phyloP scores from a whole-genome alignment of 2,113 vertebrate genomes.

The Gobio gobio region DNA sequence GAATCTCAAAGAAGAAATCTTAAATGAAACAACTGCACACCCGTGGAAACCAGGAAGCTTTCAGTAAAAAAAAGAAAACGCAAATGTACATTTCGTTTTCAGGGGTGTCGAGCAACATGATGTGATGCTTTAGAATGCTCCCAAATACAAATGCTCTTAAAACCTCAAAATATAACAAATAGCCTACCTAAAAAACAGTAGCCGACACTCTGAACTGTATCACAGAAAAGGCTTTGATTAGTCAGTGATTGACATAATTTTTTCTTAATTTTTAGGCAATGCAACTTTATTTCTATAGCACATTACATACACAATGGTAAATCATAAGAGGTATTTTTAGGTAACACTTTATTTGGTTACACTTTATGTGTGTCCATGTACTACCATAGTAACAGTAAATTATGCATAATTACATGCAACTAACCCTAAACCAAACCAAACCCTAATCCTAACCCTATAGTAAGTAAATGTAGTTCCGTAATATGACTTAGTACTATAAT shows the following conservation, averaged over 20 bases:
- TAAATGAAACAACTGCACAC: background rate
- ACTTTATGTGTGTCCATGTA: too few species aligned
- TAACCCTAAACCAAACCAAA: too few species aligned
- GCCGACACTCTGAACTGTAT: background rate
- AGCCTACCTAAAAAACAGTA: background rate
- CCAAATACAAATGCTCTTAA: conserved; percentile 10
- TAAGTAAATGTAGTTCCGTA: too few species aligned
- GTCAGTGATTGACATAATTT: background rate
- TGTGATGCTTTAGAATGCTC: background rate
- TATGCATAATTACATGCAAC: too few species aligned
- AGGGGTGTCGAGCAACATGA: background rate
- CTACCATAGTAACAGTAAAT: too few species aligned
- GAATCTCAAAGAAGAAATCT: conserved; percentile 29
- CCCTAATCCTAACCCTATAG: too few species aligned
- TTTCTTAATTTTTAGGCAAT: background rate
- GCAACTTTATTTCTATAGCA: too few species aligned
- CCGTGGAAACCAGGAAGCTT: background rate
- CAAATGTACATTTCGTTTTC: background rate
- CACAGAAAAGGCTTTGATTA: background rate
- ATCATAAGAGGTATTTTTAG: too few species aligned
- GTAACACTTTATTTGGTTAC: too few species aligned
- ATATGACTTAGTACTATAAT: too few species aligned
- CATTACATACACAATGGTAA: too few species aligned
- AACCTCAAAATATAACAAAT: background rate
- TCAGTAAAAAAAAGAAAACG: background rate